Percentiles rank a stretch among this genome's conserved stretches.
These are phyloP conservation scores for Cyclargus thomasi DNA, from an alignment of 1,140 invertebrate genomes.

Conservation along the genomic window DNA sequence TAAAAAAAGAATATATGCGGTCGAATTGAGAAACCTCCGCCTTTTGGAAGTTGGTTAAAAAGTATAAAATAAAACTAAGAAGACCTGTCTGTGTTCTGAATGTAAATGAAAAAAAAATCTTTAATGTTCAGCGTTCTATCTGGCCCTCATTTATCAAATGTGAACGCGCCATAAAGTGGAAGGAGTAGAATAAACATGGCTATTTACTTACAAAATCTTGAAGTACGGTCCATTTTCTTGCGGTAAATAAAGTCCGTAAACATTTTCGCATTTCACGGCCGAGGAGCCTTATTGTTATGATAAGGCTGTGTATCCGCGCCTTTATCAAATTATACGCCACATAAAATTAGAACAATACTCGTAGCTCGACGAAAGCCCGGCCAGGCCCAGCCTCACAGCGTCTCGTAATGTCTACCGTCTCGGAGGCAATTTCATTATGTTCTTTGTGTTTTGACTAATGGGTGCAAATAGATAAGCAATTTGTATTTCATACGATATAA, in stretches of 20 bases:
- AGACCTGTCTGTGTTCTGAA: too few relatives aligned
- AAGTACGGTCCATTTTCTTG: background rate
- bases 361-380: background rate
- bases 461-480: background rate
- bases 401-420: background rate
- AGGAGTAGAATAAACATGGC: background rate
- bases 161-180: background rate
- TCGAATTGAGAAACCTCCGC: too few relatives aligned
- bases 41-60: too few relatives aligned
- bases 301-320: conserved; percentile 3
- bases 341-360: conserved; percentile 13
- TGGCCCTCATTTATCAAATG: background rate
- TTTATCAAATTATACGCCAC: conserved; percentile 5
- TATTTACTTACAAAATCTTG: background rate
- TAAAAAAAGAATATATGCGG: too few relatives aligned
- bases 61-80: background rate
- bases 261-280: background rate
- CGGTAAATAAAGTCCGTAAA: background rate
- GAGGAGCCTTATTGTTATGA: conserved; percentile 2
- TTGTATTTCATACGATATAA: background rate
- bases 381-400: background rate
- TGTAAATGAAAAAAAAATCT: background rate
- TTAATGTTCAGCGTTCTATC: background rate
- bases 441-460: conserved; percentile 1
- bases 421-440: background rate